These are phyloP conservation scores for Cydia pomonella DNA, from an alignment of 1,140 invertebrate species.

Conservation along the genomic window DNA sequence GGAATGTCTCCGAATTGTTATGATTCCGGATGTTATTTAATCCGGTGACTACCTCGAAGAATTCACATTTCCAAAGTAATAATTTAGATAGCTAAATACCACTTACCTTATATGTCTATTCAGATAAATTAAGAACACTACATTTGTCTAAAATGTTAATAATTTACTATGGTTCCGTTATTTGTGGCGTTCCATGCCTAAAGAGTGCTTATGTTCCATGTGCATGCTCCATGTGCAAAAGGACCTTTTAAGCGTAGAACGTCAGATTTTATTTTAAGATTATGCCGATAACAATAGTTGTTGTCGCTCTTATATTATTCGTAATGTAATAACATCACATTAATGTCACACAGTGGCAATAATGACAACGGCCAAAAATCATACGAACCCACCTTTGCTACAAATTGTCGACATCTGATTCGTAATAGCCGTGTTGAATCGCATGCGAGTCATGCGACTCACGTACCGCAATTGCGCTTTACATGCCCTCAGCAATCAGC, in stretches of 20 bases:
- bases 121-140: background rate
- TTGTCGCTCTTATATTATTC: no score
- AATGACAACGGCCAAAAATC: no score
- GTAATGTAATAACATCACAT: no score
- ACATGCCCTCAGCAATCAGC: constrained; percentile 35
- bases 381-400: background rate
- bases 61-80: background rate
- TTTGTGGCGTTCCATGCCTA: no score
- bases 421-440: constrained; percentile 12
- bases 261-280: no score
- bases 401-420: background rate
- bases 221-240: no score
- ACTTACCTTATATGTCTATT: background rate
- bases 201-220: no score
- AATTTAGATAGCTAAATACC: background rate
- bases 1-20: constrained; percentile 9
- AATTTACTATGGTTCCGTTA: no score
- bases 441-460: constrained; percentile 31
- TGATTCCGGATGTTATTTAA: constrained; percentile 11
- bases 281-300: no score
- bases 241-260: no score
- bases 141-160: no score
- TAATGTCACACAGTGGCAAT: no score
- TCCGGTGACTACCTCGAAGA: background rate
- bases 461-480: constrained; percentile 32